These are phyloP conservation scores for Phragmatobia fuliginosa DNA, from an alignment of 2,888 invertebrate genomes.

Conservation along the genomic window DNA sequence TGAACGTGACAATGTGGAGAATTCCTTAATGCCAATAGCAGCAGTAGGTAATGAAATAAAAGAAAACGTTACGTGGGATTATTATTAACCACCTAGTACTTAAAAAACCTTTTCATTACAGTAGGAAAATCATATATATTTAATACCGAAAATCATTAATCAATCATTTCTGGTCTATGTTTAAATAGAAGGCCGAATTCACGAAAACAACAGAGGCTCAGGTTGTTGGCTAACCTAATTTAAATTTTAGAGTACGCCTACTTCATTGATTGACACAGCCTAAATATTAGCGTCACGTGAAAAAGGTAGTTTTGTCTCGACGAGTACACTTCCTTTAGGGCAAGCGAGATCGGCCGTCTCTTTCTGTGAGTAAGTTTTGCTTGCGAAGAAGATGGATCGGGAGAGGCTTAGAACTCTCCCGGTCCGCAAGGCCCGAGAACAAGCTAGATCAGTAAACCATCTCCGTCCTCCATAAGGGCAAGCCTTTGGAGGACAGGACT, in stretches of 20 bases:
- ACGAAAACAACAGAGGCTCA: background rate
- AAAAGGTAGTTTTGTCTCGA: background rate
- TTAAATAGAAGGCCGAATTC: background rate
- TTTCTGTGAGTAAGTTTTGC: too few relatives aligned
- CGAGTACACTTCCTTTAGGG: background rate
- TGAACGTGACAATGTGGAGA: background rate
- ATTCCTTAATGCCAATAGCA: background rate
- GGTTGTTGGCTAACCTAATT: background rate
- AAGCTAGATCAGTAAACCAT: too few relatives aligned
- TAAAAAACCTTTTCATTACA: background rate
- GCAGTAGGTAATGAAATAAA: background rate
- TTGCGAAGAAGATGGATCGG: too few relatives aligned
- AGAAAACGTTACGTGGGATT: background rate
- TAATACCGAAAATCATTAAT: background rate
- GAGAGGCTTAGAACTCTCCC: too few relatives aligned
- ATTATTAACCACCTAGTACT: background rate
- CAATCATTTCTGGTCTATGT: background rate
- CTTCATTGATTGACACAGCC: background rate
- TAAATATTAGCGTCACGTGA: background rate
- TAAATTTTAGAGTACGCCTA: constrained; percentile 3
- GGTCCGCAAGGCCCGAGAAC: too few relatives aligned
- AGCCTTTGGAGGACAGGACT: too few relatives aligned
- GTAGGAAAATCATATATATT: background rate
- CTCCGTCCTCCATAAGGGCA: too few relatives aligned
- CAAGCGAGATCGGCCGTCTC: background rate